Evolutionary conservation across 2,113 vertebrate species (phyloP), one percentile per base, ranked within the genome.

Genomic region (Campylorhamphus procurvoides): DNA sequence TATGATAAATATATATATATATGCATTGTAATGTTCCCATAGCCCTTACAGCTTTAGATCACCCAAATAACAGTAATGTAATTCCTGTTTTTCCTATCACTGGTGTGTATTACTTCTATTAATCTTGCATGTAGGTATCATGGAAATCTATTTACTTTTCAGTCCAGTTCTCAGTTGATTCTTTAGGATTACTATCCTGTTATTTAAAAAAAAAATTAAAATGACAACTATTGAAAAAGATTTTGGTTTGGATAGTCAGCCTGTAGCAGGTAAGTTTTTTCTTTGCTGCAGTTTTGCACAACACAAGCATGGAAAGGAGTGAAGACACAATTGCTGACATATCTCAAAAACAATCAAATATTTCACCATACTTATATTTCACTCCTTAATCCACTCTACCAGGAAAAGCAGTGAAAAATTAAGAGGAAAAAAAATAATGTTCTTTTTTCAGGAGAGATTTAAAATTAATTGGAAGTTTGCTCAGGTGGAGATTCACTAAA

Each of bases 61-160:
- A 73, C 5, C 19, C 3, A 20, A 18, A 7, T 23, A 80, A 52
- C 7, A 69, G 8, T 10, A 62, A 60, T 0, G 0, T 49, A 63
- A 39, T 49, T 56, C 27, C 44, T 50, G 2, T 5, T 91, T 78
- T 72, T 68, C 9, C 52, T 67, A 0, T 63, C 10, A 39, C 6
- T 39, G 37, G 14, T 46, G 24, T 23, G 2, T 16, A 10, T 14
- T 31, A 8, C 8, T 71, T 37, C 40, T 52, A 73, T 77, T 69
- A n/a, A 56, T 49, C 28, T 49, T 77, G 9, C 7, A 58, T 33
- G 3, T 16, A 78, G 67, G 2, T 22, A 5, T 37, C 12, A 58
- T 16, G n/a, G 42, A 77, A 81, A 80, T 35, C 4, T 76, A 11
- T 62, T 89, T 62, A 44, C 11, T 75, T 4, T 49, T n/a, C 49